Percentiles rank a stretch among this genome's conserved stretches.
Evolutionary conservation across 2,113 vertebrate genomes (phyloP).

Genomic region (Bothrops jararaca): DNA sequence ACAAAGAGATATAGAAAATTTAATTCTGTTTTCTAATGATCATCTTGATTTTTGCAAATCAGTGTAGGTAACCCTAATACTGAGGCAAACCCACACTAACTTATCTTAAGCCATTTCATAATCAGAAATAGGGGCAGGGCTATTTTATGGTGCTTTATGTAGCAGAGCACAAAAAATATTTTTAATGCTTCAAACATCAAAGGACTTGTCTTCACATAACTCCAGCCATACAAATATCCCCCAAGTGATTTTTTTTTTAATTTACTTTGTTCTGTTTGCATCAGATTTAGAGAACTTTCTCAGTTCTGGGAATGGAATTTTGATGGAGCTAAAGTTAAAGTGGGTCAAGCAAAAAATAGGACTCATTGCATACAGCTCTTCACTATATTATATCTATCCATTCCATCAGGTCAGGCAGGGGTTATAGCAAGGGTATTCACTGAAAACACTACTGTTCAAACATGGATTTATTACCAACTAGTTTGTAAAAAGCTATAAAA

Average conservation of each 20-base stretch:
- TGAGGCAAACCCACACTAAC: not conserved
- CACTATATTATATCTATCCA: not conserved
- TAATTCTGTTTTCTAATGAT: not conserved
- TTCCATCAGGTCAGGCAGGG: not conserved
- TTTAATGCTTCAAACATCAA: too few species aligned
- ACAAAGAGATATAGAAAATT: not conserved
- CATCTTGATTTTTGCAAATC: not conserved
- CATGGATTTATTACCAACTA: not conserved
- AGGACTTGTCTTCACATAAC: not conserved
- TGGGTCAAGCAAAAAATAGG: not conserved
- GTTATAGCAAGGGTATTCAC: not conserved
- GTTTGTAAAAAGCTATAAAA: not conserved
- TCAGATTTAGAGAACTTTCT: not conserved
- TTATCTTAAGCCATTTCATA: not conserved
- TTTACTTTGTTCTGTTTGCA: not conserved
- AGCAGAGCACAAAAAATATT: too few species aligned
- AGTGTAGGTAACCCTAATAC: not conserved
- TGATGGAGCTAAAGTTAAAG: not conserved
- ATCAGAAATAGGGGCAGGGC: too few species aligned
- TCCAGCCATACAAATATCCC: not conserved
- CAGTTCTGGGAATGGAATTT: not conserved
- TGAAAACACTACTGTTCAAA: not conserved
- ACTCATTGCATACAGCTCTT: not conserved
- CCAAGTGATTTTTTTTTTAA: not conserved
- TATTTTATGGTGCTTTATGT: too few species aligned